These are phyloP conservation scores for Lasioglossum figueresi DNA, from an alignment of 2,888 invertebrate genomes.

Conservation along the genomic window DNA sequence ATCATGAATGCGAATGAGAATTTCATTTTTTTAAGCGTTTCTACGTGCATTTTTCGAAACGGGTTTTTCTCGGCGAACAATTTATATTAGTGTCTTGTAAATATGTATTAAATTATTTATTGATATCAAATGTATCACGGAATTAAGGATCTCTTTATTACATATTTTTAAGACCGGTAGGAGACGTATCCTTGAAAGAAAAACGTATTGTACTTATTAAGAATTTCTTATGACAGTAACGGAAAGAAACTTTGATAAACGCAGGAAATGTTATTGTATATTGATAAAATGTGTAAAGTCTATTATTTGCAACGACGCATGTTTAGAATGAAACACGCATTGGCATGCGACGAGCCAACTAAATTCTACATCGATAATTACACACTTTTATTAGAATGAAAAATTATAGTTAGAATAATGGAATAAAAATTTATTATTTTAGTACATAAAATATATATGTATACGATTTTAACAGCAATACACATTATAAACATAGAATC, in stretches of 20 bases:
- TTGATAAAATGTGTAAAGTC: constrained; percentile 3
- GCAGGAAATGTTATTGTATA: background rate
- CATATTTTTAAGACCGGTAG: constrained; percentile 27
- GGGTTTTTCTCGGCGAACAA: background rate
- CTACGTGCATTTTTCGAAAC: constrained; percentile 26
- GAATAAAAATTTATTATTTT: constrained; percentile 68
- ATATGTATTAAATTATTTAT: constrained; percentile 66
- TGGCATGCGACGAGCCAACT: background rate
- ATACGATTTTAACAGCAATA: constrained; percentile 65
- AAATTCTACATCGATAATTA: constrained; percentile 11
- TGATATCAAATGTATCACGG: constrained; percentile 30
- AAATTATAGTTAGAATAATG: constrained; percentile 46
- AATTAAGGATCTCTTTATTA: constrained; percentile 43
- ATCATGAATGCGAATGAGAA: background rate
- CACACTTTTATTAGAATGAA: constrained; percentile 4
- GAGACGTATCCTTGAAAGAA: constrained; percentile 33
- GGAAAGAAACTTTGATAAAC: background rate
- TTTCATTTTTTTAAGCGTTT: constrained; percentile 4
- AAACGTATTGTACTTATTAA: constrained; percentile 19
- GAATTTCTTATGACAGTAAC: background rate
- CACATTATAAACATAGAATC: constrained; percentile 59
- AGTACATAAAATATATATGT: constrained; percentile 68
- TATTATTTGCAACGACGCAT: background rate
- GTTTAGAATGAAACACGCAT: background rate
- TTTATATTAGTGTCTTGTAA: constrained; percentile 46